Percentiles rank a stretch among this genome's conserved stretches.
Evolutionary conservation across 2,888 invertebrate species (phyloP).

Genomic region (Amphipyra tragopoginis): DNA sequence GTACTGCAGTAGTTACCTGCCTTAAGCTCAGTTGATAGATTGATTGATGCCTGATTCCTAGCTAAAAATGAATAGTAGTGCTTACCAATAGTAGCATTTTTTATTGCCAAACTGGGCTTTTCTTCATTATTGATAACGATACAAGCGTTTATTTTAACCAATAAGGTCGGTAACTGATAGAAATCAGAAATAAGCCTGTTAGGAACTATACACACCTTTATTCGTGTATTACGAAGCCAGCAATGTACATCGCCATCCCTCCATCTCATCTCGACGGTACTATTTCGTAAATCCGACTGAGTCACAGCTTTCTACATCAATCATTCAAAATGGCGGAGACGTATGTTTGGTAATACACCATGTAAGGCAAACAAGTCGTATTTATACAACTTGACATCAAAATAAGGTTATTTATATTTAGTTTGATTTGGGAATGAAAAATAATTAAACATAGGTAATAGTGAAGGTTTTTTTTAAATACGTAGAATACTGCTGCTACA

Average conservation of each 20-base stretch:
- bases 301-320: conserved; percentile 55
- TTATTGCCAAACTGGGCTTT: no score
- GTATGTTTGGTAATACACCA: conserved; percentile 36
- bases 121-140: no score
- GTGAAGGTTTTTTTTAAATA: no score
- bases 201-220: not conserved
- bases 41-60: no score
- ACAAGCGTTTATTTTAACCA: no score
- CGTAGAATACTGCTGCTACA: no score
- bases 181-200: not conserved
- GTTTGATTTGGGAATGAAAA: not conserved
- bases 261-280: not conserved
- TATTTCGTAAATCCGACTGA: conserved; percentile 49
- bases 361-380: conserved; percentile 26
- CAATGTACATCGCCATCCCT: conserved; percentile 33
- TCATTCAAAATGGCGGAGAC: conserved; percentile 37
- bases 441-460: not conserved
- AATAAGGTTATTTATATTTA: not conserved
- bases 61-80: no score
- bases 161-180: no score
- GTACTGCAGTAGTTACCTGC: no score
- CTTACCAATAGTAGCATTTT: no score
- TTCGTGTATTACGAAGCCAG: conserved; percentile 16
- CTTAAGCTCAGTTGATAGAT: no score
- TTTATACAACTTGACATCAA: conserved; percentile 5